Conservation (phyloP, 2,113 vertebrate species). For the Ramphastos sulfuratus region DNA sequence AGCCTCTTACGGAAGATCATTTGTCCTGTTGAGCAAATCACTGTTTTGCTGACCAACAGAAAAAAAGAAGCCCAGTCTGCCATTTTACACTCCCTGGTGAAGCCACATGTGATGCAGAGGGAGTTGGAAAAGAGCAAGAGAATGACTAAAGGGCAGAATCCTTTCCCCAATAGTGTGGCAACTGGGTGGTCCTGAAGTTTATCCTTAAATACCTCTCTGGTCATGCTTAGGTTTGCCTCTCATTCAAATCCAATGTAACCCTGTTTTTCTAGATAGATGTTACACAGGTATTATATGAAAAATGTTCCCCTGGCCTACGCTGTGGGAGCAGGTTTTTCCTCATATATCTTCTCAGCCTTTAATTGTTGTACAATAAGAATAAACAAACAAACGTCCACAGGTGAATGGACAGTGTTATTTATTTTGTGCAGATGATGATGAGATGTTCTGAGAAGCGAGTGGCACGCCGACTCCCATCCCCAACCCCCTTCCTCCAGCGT, state of each 20-base stretch:
- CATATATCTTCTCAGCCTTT: neutral
- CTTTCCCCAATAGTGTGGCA: neutral
- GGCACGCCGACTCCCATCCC: neutral
- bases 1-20: neutral
- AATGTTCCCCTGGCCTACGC: neutral
- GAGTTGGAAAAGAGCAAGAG: neutral
- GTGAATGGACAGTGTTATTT: neutral
- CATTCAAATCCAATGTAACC: fast-evolving
- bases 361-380: neutral
- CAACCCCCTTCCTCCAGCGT: conserved; percentile 32
- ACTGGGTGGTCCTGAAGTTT: neutral
- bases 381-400: neutral
- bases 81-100: neutral
- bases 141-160: neutral
- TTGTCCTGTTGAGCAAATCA: neutral
- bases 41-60: neutral
- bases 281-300: neutral
- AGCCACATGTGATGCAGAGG: neutral
- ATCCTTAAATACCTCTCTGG: neutral
- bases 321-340: neutral
- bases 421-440: neutral
- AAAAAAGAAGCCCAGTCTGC: neutral
- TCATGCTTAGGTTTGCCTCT: neutral
- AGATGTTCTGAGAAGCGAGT: neutral
- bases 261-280: neutral